Percentiles rank a stretch among this genome's conserved stretches.
Evolutionary conservation across 2,113 vertebrate species (phyloP).

Genomic region (Tympanuchus pallidicinctus): DNA sequence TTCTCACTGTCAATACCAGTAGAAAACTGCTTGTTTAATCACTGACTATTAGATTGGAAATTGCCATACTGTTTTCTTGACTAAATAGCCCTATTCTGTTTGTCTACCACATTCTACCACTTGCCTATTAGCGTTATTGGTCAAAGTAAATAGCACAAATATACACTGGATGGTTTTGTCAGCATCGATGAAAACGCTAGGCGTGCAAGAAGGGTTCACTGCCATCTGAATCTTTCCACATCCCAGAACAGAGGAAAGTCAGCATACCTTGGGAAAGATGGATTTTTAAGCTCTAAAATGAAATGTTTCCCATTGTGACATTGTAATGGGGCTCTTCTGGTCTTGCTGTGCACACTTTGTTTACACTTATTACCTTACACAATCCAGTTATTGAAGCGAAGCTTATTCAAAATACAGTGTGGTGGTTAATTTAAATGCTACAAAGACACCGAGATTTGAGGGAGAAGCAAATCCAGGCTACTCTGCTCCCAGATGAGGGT

Average conservation of each 20-base stretch:
- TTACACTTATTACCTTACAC: constrained; percentile 35
- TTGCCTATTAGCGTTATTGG: neutral
- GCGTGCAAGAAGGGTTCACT: neutral
- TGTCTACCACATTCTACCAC: neutral
- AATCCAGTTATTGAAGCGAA: constrained; percentile 5
- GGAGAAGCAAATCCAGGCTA: neutral
- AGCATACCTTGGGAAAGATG: neutral
- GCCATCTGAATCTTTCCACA: constrained; percentile 9
- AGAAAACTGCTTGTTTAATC: neutral
- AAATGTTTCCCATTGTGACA: constrained; percentile 26
- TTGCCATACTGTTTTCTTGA: neutral
- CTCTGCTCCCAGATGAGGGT: neutral
- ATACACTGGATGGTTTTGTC: constrained; percentile 67
- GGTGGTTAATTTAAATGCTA: neutral
- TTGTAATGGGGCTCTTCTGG: constrained; percentile 1
- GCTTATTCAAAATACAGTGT: neutral
- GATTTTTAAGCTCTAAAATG: neutral
- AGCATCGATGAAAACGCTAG: neutral
- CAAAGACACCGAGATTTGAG: neutral
- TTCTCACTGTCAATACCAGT: neutral
- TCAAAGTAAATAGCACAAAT: neutral
- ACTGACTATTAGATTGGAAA: constrained; percentile 33
- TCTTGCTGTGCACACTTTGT: constrained; percentile 9
- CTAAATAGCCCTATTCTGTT: neutral
- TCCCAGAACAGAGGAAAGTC: neutral